Conservation (phyloP, 2,888 invertebrate genomes). For the Lasioglossum pauxillum region DNA sequence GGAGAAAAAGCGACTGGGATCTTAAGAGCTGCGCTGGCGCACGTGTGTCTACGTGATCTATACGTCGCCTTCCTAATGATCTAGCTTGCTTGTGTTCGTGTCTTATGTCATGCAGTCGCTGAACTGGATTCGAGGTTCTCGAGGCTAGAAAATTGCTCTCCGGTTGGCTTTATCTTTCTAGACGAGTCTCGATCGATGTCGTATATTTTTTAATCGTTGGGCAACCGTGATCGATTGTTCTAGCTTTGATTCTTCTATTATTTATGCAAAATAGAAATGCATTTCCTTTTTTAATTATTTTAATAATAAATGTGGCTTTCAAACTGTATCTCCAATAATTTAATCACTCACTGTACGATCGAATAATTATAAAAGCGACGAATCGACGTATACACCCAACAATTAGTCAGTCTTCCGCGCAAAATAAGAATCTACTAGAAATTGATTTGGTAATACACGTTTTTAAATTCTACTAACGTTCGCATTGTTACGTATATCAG, state of each 20-base stretch:
- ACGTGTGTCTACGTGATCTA: not conserved
- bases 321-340: no score
- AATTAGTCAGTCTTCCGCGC: no score
- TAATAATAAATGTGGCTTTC: no score
- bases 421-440: no score
- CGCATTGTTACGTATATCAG: not conserved
- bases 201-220: not conserved
- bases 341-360: no score
- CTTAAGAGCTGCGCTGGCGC: not conserved
- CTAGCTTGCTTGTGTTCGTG: not conserved
- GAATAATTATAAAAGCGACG: no score
- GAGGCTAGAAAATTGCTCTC: constrained; percentile 25
- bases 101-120: constrained; percentile 53
- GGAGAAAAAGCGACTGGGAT: constrained; percentile 52
- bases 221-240: not conserved
- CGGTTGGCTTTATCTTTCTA: not conserved
- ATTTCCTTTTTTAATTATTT: no score
- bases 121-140: constrained; percentile 34
- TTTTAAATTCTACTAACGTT: not conserved
- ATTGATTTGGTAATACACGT: no score
- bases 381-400: no score
- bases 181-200: not conserved
- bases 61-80: constrained; percentile 25
- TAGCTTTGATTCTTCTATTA: no score
- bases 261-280: no score